phyloP scores from a whole-genome alignment of 2,888 invertebrate species.

The Epirrhoe alternata region DNA sequence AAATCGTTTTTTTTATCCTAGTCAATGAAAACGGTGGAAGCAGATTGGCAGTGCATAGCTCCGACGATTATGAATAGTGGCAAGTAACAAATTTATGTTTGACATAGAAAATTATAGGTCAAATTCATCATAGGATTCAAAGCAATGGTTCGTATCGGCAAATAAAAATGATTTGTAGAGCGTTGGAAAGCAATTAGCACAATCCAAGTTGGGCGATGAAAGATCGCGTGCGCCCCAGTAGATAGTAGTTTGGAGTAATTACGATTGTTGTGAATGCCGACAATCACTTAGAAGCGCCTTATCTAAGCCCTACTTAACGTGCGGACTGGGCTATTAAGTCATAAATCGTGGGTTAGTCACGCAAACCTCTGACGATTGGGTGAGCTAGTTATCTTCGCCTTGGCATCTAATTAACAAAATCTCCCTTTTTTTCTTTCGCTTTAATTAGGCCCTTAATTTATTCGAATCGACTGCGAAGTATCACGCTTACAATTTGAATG shows the following conservation, averaged over 20 bases:
- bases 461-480: slow-evolving; percentile 51
- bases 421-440: slow-evolving; percentile 52
- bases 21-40: too few species aligned
- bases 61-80: too few species aligned
- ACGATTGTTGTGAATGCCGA: slow-evolving; percentile 84
- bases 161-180: slow-evolving; percentile 53
- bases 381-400: slow-evolving; percentile 76
- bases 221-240: slow-evolving; percentile 78
- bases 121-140: too few species aligned
- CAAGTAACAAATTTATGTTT: too few species aligned
- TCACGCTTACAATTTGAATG: slow-evolving; percentile 37
- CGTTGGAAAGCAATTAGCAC: slow-evolving; percentile 73
- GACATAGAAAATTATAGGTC: too few species aligned
- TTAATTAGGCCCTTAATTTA: slow-evolving; percentile 59
- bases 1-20: too few species aligned
- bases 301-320: slow-evolving; percentile 84
- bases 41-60: too few species aligned
- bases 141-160: background rate
- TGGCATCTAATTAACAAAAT: slow-evolving; percentile 76
- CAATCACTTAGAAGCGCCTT: slow-evolving; percentile 84
- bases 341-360: slow-evolving; percentile 81
- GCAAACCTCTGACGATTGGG: slow-evolving; percentile 78
- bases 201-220: slow-evolving; percentile 73
- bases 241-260: slow-evolving; percentile 84
- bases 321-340: slow-evolving; percentile 82